phyloP scores from a whole-genome alignment of 92 coral and sea anemone genomes.

The Umimayanthus chanpuru region DNA sequence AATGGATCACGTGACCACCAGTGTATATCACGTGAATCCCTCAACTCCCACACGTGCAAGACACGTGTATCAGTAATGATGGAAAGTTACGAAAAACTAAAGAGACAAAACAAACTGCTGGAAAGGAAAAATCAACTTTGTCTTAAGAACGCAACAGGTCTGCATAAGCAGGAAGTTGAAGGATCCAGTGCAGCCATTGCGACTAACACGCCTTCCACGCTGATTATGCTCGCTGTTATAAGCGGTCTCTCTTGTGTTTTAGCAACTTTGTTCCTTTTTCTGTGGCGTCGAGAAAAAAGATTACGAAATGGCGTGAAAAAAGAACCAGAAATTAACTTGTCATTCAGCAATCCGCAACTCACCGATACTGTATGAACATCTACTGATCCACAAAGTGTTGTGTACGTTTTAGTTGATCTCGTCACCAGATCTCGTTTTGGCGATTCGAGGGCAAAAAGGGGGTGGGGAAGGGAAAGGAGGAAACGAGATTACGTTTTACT shows the following conservation, averaged over 20 bases:
- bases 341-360: not conserved
- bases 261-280: slow-evolving; percentile 6
- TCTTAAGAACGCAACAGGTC: not conserved
- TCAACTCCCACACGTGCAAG: not conserved
- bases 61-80: not conserved
- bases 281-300: slow-evolving; percentile 26
- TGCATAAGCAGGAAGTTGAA: not conserved
- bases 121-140: not conserved
- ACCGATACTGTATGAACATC: not conserved
- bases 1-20: slow-evolving; percentile 62
- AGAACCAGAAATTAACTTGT: not conserved
- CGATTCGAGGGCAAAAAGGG: no score
- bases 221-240: slow-evolving; percentile 3
- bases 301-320: not conserved
- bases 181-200: not conserved
- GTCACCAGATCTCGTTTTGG: no score
- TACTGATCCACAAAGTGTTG: not conserved
- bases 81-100: not conserved
- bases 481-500: no score
- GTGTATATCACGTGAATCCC: slow-evolving; percentile 57
- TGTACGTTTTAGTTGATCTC: no score
- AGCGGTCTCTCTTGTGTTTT: not conserved
- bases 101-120: not conserved
- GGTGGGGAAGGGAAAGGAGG: no score
- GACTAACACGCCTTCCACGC: not conserved